Evolutionary conservation across 2,888 invertebrate species (phyloP).

Genomic region (Xestia xanthographa): DNA sequence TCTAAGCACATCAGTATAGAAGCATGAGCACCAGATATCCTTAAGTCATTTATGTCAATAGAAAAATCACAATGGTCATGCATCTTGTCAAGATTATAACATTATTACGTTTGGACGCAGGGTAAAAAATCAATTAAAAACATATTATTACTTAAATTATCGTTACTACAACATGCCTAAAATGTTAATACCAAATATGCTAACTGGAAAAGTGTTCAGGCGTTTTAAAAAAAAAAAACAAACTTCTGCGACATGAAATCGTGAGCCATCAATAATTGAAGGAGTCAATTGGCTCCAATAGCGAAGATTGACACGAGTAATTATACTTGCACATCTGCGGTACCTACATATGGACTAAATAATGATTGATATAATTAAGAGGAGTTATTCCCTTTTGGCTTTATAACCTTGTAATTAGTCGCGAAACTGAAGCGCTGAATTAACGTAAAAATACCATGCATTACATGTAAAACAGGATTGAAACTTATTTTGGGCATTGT

Average conservation of each 20-base stretch:
- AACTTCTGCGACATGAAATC: not conserved
- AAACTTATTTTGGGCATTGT: not conserved
- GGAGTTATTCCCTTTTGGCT: not conserved
- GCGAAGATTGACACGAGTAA: constrained; percentile 31
- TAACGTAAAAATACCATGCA: too few relatives aligned
- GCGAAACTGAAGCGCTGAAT: not conserved
- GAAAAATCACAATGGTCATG: too few relatives aligned
- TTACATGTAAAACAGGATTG: not conserved
- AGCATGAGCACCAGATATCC: too few relatives aligned
- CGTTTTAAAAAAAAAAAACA: not conserved
- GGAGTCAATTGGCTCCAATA: constrained; percentile 50
- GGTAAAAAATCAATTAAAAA: too few relatives aligned
- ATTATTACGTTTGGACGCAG: too few relatives aligned
- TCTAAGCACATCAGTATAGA: too few relatives aligned
- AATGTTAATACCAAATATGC: not conserved
- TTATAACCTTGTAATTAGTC: not conserved
- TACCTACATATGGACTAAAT: constrained; percentile 12
- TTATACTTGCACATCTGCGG: constrained; percentile 39
- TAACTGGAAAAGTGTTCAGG: not conserved
- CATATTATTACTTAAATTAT: not conserved
- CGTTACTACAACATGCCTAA: not conserved
- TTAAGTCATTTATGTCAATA: too few relatives aligned
- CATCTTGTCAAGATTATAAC: too few relatives aligned
- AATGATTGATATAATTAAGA: not conserved
- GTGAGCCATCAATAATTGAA: constrained; percentile 33